phyloP scores from a whole-genome alignment of 2,888 invertebrate genomes.

The Linnaemya tessellans region DNA sequence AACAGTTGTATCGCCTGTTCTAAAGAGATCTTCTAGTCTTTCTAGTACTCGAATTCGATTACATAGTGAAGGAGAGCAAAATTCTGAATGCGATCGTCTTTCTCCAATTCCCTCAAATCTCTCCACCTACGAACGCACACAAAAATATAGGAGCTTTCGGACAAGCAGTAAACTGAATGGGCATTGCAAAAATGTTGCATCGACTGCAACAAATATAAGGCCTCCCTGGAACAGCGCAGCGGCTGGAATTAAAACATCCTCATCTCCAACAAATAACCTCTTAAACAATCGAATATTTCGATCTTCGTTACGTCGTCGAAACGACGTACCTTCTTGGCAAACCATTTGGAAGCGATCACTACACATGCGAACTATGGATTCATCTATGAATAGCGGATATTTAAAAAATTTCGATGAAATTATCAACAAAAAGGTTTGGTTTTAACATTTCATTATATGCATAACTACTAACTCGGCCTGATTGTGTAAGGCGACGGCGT shows the following conservation, averaged over 20 bases:
- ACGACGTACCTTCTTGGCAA: constrained; percentile 80
- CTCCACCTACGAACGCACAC: constrained; percentile 75
- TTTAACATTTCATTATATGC: not conserved
- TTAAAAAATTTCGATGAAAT: constrained; percentile 81
- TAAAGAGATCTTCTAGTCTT: constrained; percentile 45
- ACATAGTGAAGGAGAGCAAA: constrained; percentile 72
- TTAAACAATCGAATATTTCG: constrained; percentile 75
- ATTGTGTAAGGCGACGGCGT: no score
- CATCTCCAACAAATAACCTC: constrained; percentile 18
- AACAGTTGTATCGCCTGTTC: constrained; percentile 9
- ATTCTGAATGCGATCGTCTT: constrained; percentile 65
- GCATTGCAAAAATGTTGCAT: constrained; percentile 20
- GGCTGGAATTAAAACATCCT: constrained; percentile 53
- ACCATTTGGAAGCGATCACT: constrained; percentile 81
- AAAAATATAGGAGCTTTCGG: constrained; percentile 78
- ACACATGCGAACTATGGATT: constrained; percentile 75
- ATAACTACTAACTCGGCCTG: no score
- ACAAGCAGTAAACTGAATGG: constrained; percentile 69
- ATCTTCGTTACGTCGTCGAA: constrained; percentile 81
- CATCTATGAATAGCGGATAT: constrained; percentile 75
- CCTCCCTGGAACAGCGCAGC: constrained; percentile 79
- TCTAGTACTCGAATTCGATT: constrained; percentile 64
- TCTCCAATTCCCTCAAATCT: constrained; percentile 62
- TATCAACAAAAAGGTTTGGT: constrained; percentile 80
- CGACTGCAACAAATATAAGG: constrained; percentile 61